Conservation (phyloP, 2,113 vertebrate species). For the Colossoma macropomum region DNA sequence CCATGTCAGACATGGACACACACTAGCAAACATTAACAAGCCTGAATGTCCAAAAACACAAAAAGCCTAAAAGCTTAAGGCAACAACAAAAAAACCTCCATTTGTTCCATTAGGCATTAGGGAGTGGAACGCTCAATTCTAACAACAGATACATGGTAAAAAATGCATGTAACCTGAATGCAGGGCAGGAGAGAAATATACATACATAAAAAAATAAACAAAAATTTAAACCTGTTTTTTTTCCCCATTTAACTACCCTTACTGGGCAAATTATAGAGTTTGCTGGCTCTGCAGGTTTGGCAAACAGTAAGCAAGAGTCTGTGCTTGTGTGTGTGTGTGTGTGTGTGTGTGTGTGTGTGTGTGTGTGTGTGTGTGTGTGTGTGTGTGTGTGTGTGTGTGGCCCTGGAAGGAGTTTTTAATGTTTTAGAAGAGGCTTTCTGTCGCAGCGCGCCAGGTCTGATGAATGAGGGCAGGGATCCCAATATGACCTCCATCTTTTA, state of each 20-base stretch:
- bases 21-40: too few relatives aligned
- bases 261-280: constrained; percentile 46
- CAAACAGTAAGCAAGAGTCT: constrained; percentile 39
- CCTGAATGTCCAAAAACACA: too few relatives aligned
- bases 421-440: constrained; percentile 59
- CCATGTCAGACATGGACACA: too few relatives aligned
- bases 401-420: constrained; percentile 58
- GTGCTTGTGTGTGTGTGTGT: constrained; percentile 43
- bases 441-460: constrained; percentile 56
- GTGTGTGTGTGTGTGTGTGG: constrained; percentile 51
- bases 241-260: constrained; percentile 50
- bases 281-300: constrained; percentile 57
- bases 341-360: constrained; percentile 52
- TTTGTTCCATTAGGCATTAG: too few relatives aligned
- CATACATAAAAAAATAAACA: neutral
- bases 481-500: constrained; percentile 62
- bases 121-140: too few relatives aligned
- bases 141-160: too few relatives aligned
- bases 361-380: constrained; percentile 53
- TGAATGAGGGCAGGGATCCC: constrained; percentile 59
- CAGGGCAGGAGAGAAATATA: neutral
- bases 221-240: neutral
- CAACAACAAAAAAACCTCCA: too few relatives aligned
- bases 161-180: neutral
- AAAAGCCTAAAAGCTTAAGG: too few relatives aligned